Percentiles rank a stretch among this genome's conserved stretches.
These are phyloP conservation scores for Tychaedon coryphoeus DNA, from an alignment of 2,113 vertebrate species.

Conservation along the genomic window DNA sequence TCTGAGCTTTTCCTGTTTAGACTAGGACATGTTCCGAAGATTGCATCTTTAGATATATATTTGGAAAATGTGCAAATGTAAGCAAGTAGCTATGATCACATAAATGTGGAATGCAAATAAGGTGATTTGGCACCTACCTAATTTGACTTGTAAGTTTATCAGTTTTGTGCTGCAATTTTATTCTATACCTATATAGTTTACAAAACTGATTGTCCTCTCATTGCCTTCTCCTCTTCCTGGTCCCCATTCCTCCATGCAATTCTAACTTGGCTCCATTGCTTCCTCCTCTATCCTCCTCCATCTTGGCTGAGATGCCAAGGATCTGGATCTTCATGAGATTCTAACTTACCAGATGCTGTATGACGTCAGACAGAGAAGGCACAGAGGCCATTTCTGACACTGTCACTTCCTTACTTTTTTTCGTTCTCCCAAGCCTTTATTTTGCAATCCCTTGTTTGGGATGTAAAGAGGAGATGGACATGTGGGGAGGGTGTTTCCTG, in stretches of 20 bases:
- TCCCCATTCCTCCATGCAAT: not conserved
- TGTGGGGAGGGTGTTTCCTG: not conserved
- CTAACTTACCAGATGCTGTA: not conserved
- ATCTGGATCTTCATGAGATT: not conserved
- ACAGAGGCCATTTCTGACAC: not conserved
- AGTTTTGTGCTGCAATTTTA: not conserved
- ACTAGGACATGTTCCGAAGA: not conserved
- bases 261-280: not conserved
- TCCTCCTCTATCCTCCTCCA: not conserved
- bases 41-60: not conserved
- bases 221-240: not conserved
- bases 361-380: not conserved
- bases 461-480: not conserved
- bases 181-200: not conserved
- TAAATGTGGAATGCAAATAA: not conserved
- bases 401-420: not conserved
- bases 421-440: not conserved
- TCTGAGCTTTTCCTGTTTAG: not conserved
- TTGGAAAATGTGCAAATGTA: not conserved
- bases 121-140: not conserved
- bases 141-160: not conserved
- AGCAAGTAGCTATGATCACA: not conserved
- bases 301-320: not conserved
- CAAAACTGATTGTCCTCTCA: not conserved
- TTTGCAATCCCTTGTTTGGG: not conserved